Base-by-base conservation (phyloP, 2,797 vertebrate species). In the Eospalax fontanierii region DNA sequence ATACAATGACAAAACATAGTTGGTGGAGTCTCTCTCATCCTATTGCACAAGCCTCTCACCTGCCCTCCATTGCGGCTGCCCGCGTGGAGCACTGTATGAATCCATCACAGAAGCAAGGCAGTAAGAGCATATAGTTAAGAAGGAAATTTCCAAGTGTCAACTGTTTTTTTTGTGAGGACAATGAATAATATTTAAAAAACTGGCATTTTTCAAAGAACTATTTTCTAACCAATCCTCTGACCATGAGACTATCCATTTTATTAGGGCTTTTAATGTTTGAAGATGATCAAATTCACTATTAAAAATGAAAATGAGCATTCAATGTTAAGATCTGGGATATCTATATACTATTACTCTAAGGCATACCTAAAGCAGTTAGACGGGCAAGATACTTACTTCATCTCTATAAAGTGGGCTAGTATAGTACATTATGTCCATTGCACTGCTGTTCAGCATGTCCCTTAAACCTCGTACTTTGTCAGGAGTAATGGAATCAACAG, bases 341-440 rank as follows among this genome's bases (percentile, higher is more conserved):
- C 81, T 30, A 16, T 28, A 81, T 43, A 5, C 7, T 85, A 79
- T 76, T 65, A 4, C 10, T 85, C 2, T 82, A 8, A 54, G 30
- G 40, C 50, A 54, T 21, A 91, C 54, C 65, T 4, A 71, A 30
- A 70, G 50, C 6, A 91, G 85, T 18, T 14, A 8, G 0, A 6
- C 0, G 71, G 75, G 0, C 59, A 91, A 59, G 1, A 66, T 38
- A 85, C 98, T 98, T 76, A 99, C 99, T 98, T 99, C 99, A 84
- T 99, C 99, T 95, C 99, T 99, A 97, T 99, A 99, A 11, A 99
- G 99, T 2, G 99, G 99, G 81, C 99, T 99, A 78, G 99, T 99
- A 90, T 99, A 99, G 97, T 99, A 99, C 99, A 99, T 99, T 98
- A 99, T 99, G 98, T 99, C 99, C 99, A 99, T 99, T 8, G 99